A percentile compares a stretch with the other conserved stretches of the same genome.
Conservation (phyloP, 2,797 vertebrate species). For the Malacoctenus gilli region DNA sequence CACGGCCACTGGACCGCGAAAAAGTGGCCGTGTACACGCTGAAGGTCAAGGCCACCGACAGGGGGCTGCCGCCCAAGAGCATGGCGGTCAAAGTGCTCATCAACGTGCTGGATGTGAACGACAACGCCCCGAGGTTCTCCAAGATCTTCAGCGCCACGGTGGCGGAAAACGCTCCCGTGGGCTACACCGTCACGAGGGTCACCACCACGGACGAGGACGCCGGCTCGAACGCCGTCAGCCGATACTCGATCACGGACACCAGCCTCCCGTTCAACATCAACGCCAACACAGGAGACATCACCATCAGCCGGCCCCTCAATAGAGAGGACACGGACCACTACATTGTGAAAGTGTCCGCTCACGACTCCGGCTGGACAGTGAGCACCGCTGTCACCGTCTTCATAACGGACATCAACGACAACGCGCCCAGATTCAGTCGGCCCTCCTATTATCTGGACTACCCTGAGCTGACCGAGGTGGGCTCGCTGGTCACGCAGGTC, state of each 20-base stretch:
- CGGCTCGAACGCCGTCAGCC: slow-evolving; percentile 90
- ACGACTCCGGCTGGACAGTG: slow-evolving; percentile 97
- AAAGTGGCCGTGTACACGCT: slow-evolving; percentile 85
- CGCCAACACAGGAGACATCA: slow-evolving; percentile 91
- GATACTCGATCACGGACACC: slow-evolving; percentile 89
- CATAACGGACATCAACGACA: slow-evolving; percentile 93
- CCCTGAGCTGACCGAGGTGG: slow-evolving; percentile 90
- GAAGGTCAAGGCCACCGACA: slow-evolving; percentile 89
- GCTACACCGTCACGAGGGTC: slow-evolving; percentile 91
- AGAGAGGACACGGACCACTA: slow-evolving; percentile 94
- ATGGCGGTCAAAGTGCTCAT: slow-evolving; percentile 87
- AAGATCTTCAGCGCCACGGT: slow-evolving; percentile 96
- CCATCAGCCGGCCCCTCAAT: slow-evolving; percentile 90
- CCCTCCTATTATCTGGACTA: slow-evolving; percentile 96
- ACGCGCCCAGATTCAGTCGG: slow-evolving; percentile 90
- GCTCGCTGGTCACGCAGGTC: slow-evolving; percentile 88
- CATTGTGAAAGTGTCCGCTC: slow-evolving; percentile 91
- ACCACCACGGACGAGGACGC: slow-evolving; percentile 96
- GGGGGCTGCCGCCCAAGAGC: slow-evolving; percentile 86
- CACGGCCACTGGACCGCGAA: slow-evolving; percentile 90
- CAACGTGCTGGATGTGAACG: slow-evolving; percentile 92
- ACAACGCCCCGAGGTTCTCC: slow-evolving; percentile 95
- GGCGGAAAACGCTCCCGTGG: slow-evolving; percentile 93
- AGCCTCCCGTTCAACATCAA: slow-evolving; percentile 92
- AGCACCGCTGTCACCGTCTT: slow-evolving; percentile 97